A percentile compares a stretch with the other conserved stretches of the same genome.
These are phyloP conservation scores for Drosophila auraria DNA, from an alignment of 1,140 invertebrate species.

Conservation along the genomic window DNA sequence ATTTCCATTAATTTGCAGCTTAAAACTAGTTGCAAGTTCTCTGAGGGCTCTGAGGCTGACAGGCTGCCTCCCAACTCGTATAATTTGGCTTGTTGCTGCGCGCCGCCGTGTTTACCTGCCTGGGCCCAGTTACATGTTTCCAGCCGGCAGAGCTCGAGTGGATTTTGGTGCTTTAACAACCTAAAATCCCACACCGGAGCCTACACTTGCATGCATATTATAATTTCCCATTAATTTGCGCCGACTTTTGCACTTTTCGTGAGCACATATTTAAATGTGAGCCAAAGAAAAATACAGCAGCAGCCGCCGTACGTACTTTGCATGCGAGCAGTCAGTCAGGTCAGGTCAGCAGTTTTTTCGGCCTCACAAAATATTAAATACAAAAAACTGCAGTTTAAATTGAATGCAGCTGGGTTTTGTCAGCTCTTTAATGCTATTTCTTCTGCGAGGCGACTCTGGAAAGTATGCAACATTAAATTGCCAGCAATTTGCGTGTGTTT, in stretches of 20 bases:
- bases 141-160: background rate
- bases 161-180: constrained; percentile 15
- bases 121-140: constrained; percentile 15
- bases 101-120: constrained; percentile 5
- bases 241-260: constrained; percentile 67
- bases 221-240: constrained; percentile 76
- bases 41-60: background rate
- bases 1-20: constrained; percentile 25
- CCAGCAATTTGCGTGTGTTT: constrained; percentile 20
- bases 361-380: constrained; percentile 22
- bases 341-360: constrained; percentile 19
- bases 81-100: constrained; percentile 25
- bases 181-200: background rate
- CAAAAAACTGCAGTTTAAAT: constrained; percentile 16
- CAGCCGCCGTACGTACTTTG: constrained; percentile 3
- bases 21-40: constrained; percentile 10
- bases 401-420: background rate
- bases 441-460: constrained; percentile 6
- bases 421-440: constrained; percentile 20
- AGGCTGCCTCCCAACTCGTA: background rate
- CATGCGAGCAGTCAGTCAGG: constrained; percentile 25
- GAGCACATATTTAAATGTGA: constrained; percentile 68
- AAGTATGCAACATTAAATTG: constrained; percentile 65
- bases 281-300: constrained; percentile 19
- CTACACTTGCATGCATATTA: constrained; percentile 39